These are phyloP conservation scores for Rotaria magnacalcarata DNA, from an alignment of 2,888 invertebrate species.

Conservation along the genomic window DNA sequence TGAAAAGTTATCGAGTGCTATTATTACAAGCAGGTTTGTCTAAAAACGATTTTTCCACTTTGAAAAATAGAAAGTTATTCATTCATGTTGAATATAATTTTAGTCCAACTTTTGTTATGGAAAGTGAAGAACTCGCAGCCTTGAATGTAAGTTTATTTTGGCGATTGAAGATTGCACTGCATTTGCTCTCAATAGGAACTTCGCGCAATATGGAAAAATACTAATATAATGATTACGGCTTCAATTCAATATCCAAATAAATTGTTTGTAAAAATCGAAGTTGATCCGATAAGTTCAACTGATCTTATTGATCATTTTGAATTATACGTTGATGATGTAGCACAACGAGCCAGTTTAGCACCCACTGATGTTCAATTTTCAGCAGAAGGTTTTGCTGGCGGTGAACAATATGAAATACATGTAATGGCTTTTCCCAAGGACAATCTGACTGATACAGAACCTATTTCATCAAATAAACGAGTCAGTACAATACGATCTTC, in stretches of 20 bases:
- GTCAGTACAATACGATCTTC: not conserved
- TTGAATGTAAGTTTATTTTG: not conserved
- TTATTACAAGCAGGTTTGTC: not conserved
- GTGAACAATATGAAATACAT: slow-evolving; percentile 31
- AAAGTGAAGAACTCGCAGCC: not conserved
- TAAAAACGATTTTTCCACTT: not conserved
- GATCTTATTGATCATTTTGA: slow-evolving; percentile 33
- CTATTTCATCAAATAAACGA: not conserved
- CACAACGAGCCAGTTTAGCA: not conserved
- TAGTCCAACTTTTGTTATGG: slow-evolving; percentile 25
- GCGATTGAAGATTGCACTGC: not conserved
- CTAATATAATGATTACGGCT: not conserved
- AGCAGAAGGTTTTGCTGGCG: slow-evolving; percentile 13
- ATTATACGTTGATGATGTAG: slow-evolving; percentile 19
- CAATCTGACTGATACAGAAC: not conserved
- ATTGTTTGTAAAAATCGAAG: slow-evolving; percentile 8
- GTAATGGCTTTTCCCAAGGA: not conserved
- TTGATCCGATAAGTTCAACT: not conserved
- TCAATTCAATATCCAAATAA: slow-evolving; percentile 7
- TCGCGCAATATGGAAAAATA: not conserved
- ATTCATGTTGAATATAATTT: not conserved
- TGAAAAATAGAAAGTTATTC: not conserved
- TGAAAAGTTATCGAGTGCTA: not conserved
- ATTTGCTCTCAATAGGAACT: not conserved
- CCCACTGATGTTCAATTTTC: not conserved